Evolutionary conservation across 2,888 invertebrate genomes (phyloP).

Genomic region (Callosobruchus maculatus): DNA sequence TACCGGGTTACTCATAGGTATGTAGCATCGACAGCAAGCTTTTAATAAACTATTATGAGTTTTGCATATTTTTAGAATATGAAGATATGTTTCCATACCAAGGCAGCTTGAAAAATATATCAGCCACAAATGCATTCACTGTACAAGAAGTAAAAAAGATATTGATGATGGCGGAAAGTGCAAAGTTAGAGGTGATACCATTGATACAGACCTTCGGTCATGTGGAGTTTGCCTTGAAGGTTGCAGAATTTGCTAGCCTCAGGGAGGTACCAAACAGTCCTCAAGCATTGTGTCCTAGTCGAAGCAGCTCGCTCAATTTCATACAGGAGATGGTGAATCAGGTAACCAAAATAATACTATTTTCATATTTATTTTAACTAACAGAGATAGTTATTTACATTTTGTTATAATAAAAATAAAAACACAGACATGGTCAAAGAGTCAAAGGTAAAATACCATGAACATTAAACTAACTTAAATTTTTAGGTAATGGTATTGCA

Average conservation of each 20-base stretch:
- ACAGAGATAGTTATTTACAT: too few species aligned
- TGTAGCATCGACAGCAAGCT: not conserved
- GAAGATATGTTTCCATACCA: slow-evolving; percentile 80
- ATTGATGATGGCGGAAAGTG: slow-evolving; percentile 54
- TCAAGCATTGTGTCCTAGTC: slow-evolving; percentile 69
- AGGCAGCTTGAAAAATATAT: slow-evolving; percentile 55
- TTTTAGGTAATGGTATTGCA: slow-evolving; percentile 42
- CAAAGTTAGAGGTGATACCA: slow-evolving; percentile 67
- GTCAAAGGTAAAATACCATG: too few species aligned
- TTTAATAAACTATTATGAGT: too few species aligned
- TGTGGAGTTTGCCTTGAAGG: slow-evolving; percentile 74
- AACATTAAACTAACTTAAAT: not conserved
- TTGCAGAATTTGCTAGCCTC: slow-evolving; percentile 58
- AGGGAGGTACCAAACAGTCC: slow-evolving; percentile 66
- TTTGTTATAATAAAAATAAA: too few species aligned
- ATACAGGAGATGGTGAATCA: slow-evolving; percentile 69
- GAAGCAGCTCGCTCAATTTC: slow-evolving; percentile 58
- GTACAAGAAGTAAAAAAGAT: slow-evolving; percentile 55
- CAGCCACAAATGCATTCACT: slow-evolving; percentile 61
- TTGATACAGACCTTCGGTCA: slow-evolving; percentile 83
- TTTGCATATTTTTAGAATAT: slow-evolving; percentile 61
- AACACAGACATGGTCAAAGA: too few species aligned
- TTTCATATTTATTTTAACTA: too few species aligned
- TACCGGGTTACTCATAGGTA: slow-evolving; percentile 59
- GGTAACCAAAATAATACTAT: slow-evolving; percentile 46